Evolutionary conservation across 2,113 vertebrate genomes (phyloP).

Genomic region (Lagopus muta): DNA sequence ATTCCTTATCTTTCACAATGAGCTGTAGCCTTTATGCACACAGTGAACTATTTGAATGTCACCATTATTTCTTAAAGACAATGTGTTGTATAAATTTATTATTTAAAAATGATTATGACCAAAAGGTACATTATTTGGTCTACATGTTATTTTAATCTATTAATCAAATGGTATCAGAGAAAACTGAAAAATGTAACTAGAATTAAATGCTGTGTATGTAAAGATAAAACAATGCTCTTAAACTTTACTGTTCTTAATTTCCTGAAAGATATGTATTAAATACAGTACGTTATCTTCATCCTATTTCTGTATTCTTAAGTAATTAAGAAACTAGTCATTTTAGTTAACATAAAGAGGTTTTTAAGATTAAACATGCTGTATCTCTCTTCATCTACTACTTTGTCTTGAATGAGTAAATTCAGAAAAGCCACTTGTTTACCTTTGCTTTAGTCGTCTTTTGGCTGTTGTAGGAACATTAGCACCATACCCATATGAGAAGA

Average conservation of each 20-base stretch:
- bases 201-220: background rate
- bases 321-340: background rate
- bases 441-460: constrained; percentile 93
- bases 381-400: background rate
- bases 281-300: background rate
- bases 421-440: constrained; percentile 76
- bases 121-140: background rate
- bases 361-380: background rate
- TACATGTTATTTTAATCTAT: background rate
- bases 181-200: background rate
- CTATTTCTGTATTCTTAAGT: background rate
- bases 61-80: background rate
- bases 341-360: too few relatives aligned
- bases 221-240: constrained; percentile 1
- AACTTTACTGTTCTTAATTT: background rate
- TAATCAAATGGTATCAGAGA: background rate
- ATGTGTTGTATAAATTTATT: background rate
- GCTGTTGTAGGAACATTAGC: constrained; percentile 97
- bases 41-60: background rate
- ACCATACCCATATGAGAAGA: constrained; percentile 97
- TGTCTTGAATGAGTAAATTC: background rate
- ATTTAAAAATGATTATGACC: background rate
- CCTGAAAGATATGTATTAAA: background rate
- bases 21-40: background rate
- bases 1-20: background rate